phyloP scores from a whole-genome alignment of 2,888 invertebrate genomes.

The Sinohyriopsis cumingii region DNA sequence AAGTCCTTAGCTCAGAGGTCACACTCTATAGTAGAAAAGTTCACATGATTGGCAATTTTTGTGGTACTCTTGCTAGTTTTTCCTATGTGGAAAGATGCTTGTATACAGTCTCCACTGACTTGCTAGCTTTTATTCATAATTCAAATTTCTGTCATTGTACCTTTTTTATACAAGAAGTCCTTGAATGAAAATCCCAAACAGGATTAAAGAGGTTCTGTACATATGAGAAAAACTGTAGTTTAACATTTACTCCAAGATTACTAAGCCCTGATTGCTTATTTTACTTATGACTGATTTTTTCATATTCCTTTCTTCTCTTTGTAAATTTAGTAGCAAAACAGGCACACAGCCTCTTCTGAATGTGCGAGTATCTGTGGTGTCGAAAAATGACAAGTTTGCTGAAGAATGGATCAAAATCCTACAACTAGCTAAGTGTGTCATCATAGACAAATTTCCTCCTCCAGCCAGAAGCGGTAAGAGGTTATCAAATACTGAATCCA shows the following conservation, averaged over 20 bases:
- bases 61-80: too few species aligned
- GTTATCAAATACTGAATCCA: too few species aligned
- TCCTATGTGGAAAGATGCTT: too few species aligned
- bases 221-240: background rate
- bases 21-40: too few species aligned
- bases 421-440: conserved; percentile 49
- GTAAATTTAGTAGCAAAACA: conserved; percentile 31
- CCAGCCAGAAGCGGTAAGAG: background rate
- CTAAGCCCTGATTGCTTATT: background rate
- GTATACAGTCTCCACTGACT: too few species aligned
- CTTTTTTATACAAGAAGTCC: too few species aligned
- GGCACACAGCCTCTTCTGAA: conserved; percentile 33
- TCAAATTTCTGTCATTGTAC: too few species aligned
- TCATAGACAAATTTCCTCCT: conserved; percentile 41
- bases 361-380: conserved; percentile 46
- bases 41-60: too few species aligned
- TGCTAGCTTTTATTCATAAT: too few species aligned
- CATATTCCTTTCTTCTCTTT: background rate
- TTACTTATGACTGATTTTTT: background rate
- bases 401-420: conserved; percentile 61
- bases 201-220: background rate
- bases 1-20: too few species aligned
- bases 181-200: background rate
- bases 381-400: conserved; percentile 49
- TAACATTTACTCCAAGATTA: background rate